Percentiles rank a stretch among this genome's conserved stretches.
Evolutionary conservation across 1,140 invertebrate species (phyloP).

Genomic region (Drosophila bifasciata): DNA sequence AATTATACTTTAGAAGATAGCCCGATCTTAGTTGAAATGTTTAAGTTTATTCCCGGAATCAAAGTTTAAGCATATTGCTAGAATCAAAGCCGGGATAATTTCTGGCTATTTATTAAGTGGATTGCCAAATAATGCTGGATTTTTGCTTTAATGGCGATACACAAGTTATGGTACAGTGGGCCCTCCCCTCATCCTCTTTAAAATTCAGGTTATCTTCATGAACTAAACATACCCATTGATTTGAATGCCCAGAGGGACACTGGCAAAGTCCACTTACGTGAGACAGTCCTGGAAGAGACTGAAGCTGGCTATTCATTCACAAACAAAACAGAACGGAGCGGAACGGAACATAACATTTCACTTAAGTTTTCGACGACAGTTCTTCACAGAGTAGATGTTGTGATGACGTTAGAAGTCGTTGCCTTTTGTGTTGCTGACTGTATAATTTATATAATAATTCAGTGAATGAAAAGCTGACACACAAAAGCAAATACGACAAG

Average conservation of each 20-base stretch:
- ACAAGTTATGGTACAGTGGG: constrained; percentile 9
- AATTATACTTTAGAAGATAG: too few species aligned
- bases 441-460: constrained; percentile 76
- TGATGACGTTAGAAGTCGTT: constrained; percentile 18
- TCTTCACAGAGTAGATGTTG: neutral
- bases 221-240: constrained; percentile 11
- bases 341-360: constrained; percentile 29
- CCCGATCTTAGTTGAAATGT: too few species aligned
- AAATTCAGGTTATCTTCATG: too few species aligned
- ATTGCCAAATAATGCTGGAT: too few species aligned
- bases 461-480: constrained; percentile 12
- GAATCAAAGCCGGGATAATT: too few species aligned
- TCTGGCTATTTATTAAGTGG: too few species aligned
- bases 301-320: constrained; percentile 16
- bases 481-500: constrained; percentile 19
- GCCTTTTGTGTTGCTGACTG: constrained; percentile 30
- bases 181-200: neutral
- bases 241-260: neutral
- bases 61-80: too few species aligned
- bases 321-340: neutral
- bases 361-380: constrained; percentile 19
- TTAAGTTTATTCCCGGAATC: too few species aligned
- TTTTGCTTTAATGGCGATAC: too few species aligned
- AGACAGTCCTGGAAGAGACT: neutral
- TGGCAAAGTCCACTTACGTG: constrained; percentile 9